These are phyloP conservation scores for Dermatophagoides farinae DNA, from an alignment of 1,140 invertebrate species.

Conservation along the genomic window DNA sequence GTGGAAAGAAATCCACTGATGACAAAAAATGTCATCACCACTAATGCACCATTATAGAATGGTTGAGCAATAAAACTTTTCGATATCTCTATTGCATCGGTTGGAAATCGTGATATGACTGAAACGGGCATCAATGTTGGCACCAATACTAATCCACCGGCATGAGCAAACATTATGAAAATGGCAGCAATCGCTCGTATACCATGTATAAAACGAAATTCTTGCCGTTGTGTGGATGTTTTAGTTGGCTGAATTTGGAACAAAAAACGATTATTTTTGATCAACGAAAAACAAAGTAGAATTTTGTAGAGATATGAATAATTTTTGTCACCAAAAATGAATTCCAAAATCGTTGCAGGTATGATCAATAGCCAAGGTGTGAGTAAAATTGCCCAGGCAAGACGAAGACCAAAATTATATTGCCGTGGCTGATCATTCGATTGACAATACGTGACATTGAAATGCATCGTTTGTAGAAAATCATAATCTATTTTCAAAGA, in stretches of 20 bases:
- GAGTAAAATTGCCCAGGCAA: not conserved
- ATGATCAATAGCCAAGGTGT: not conserved
- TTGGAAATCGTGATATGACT: not conserved
- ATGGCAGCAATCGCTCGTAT: not conserved
- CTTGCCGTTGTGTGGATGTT: not conserved
- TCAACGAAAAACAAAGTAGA: not conserved
- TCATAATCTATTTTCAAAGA: not conserved
- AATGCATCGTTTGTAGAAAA: not conserved
- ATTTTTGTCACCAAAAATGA: not conserved
- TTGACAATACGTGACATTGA: slow-evolving; percentile 3
- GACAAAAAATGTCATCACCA: not conserved
- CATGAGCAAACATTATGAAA: not conserved
- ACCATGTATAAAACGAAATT: slow-evolving; percentile 3
- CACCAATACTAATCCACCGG: not conserved
- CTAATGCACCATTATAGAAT: not conserved
- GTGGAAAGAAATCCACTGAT: not conserved
- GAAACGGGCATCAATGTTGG: not conserved
- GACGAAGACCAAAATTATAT: not conserved
- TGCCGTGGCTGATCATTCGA: not conserved
- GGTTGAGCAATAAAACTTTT: not conserved
- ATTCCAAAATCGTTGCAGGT: not conserved
- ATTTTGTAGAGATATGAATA: not conserved
- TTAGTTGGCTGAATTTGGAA: not conserved
- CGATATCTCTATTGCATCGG: not conserved
- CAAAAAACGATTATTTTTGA: not conserved